These are phyloP conservation scores for Sisor rabdophorus DNA, from an alignment of 2,113 vertebrate species.

Conservation along the genomic window DNA sequence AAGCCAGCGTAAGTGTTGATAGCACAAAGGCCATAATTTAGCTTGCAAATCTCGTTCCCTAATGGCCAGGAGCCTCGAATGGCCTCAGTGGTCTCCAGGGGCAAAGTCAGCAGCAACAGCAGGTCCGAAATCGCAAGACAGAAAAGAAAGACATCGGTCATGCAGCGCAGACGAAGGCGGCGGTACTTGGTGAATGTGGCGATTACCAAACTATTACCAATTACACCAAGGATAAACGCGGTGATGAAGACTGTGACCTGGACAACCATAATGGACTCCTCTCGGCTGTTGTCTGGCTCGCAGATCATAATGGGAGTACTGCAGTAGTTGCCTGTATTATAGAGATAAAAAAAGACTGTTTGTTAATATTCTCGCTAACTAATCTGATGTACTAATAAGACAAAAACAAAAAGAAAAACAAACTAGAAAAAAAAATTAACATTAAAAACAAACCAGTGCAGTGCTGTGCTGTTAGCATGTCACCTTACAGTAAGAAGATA, in stretches of 20 bases:
- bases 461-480: no score
- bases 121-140: slow-evolving; percentile 85
- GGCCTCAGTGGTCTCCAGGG: slow-evolving; percentile 61
- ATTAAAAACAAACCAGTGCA: no score
- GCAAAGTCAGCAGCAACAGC: slow-evolving; percentile 80
- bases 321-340: not conserved
- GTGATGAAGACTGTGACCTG: slow-evolving; percentile 71
- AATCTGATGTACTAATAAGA: not conserved
- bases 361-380: no score
- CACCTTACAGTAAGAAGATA: no score
- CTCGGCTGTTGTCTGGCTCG: slow-evolving; percentile 59
- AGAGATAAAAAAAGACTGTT: not conserved
- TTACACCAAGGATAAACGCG: slow-evolving; percentile 73
- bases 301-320: slow-evolving; percentile 56
- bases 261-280: slow-evolving; percentile 65
- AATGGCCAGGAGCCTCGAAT: slow-evolving; percentile 68
- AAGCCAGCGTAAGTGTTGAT: slow-evolving; percentile 87
- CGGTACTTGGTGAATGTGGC: slow-evolving; percentile 76
- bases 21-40: slow-evolving; percentile 70
- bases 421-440: no score
- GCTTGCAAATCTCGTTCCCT: slow-evolving; percentile 64
- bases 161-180: slow-evolving; percentile 59
- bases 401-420: not conserved
- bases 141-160: slow-evolving; percentile 83
- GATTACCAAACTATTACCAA: slow-evolving; percentile 84